These are phyloP conservation scores for Limnodromus scolopaceus DNA, from an alignment of 2,797 vertebrate genomes.

Conservation along the genomic window DNA sequence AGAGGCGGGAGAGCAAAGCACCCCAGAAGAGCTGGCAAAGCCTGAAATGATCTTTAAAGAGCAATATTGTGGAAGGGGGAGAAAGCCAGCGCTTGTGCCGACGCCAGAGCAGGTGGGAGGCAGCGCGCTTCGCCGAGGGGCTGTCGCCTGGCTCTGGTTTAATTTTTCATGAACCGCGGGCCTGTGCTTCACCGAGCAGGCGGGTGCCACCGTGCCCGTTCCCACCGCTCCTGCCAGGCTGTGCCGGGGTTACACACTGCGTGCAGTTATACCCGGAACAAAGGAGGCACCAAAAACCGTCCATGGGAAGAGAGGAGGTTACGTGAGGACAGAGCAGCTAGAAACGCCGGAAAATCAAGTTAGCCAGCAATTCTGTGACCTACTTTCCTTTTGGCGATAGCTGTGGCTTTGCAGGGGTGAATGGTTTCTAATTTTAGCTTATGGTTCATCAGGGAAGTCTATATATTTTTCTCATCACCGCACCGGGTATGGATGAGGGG, in stretches of 20 bases:
- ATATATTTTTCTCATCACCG: background rate
- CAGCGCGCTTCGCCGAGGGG: background rate
- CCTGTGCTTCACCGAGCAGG: background rate
- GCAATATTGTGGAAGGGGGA: background rate
- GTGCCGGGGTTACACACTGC: background rate
- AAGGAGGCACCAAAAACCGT: background rate
- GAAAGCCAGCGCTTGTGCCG: background rate
- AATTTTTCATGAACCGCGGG: accelerated
- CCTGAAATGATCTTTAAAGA: background rate
- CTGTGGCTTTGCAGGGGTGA: slow-evolving; percentile 64
- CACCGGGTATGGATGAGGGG: background rate
- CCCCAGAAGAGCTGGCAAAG: slow-evolving; percentile 29
- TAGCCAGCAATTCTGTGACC: slow-evolving; percentile 64
- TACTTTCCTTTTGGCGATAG: slow-evolving; percentile 64
- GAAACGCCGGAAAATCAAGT: slow-evolving; percentile 56
- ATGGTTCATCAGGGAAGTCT: slow-evolving; percentile 38
- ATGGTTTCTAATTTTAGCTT: slow-evolving; percentile 68
- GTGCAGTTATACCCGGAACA: background rate
- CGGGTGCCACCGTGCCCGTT: background rate
- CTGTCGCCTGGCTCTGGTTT: background rate
- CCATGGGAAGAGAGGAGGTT: slow-evolving; percentile 55
- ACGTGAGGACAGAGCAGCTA: slow-evolving; percentile 33
- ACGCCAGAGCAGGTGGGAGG: slow-evolving; percentile 37
- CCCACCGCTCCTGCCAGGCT: slow-evolving; percentile 33
- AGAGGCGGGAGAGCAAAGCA: background rate